Base-by-base conservation (phyloP, 2,888 invertebrate genomes). In the Standfussiana lucernea region DNA sequence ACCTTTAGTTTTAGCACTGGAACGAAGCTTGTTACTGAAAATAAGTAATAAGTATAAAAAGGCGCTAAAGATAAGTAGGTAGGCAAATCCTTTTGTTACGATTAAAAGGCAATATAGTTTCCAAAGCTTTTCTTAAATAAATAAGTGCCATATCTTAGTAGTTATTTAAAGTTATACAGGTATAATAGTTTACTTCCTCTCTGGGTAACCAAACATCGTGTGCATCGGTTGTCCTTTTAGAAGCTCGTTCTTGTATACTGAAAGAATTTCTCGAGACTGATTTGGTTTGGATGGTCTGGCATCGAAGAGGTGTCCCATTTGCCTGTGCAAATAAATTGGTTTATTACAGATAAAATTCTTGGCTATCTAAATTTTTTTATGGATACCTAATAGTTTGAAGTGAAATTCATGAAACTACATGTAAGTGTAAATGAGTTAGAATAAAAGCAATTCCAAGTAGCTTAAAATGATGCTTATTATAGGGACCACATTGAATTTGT, bases 251-350 rank as follows among this genome's bases (percentile, higher is more conserved):
- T 97, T 97, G 93, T 97, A 97, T 1, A 95, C 95, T 24, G 95
- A 93, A 45, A 96, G 94, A 72, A 97, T 94, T 35, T 95, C 95
- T 62, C 96, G 96, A 7, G 96, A 95, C 90, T 95, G 93, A 87
- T 94, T 93, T 65, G 97, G 96, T 86, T 97, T 97, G 3, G 96
- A 92, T 1, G 96, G 90, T 69, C 95, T 96, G 64, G 95, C 91
- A 70, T 97, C 96, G 87, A 97, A 91, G 85, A 97, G 96, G 85
- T 97, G 97, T 68, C 94, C 95, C 93, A 97, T 95, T 83, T 97
- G 88, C 85, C 97, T 97, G 91, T 5, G 72, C 61, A 75, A 70
- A 79, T 71, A 15, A 77, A 70, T 61, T 21, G 28, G 32, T 8
- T 18, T 21, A 35, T 84, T 37, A 66, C 21, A 56, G 28, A 37